Evolutionary conservation across 2,113 vertebrate genomes (phyloP).

Genomic region (Stigmatopora argus): DNA sequence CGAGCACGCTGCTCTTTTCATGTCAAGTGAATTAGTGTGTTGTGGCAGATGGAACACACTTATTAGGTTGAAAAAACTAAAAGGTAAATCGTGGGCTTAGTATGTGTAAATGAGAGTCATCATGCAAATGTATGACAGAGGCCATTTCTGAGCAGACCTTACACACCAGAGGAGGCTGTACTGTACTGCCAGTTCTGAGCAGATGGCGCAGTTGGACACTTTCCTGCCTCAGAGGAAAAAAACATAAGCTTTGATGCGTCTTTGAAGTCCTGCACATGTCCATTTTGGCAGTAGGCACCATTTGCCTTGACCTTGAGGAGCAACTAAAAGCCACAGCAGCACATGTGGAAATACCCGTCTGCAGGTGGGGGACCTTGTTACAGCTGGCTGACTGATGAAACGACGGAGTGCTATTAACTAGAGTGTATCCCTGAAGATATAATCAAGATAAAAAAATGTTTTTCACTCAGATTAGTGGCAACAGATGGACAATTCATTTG

Average conservation of each 20-base stretch:
- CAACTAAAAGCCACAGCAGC: not conserved
- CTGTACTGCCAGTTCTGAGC: slow-evolving; percentile 6
- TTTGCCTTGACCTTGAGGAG: not conserved
- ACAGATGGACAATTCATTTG: too few relatives aligned
- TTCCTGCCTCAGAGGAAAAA: slow-evolving; percentile 3
- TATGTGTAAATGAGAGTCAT: slow-evolving; percentile 16
- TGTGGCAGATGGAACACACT: slow-evolving; percentile 7
- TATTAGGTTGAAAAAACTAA: slow-evolving; percentile 28
- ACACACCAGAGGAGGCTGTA: not conserved
- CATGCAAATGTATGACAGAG: slow-evolving; percentile 4
- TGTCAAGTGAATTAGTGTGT: slow-evolving; percentile 7
- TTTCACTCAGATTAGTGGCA: too few relatives aligned
- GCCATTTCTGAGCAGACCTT: slow-evolving; percentile 2
- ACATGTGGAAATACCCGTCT: not conserved
- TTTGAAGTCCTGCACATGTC: slow-evolving; percentile 1
- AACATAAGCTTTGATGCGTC: slow-evolving; percentile 5
- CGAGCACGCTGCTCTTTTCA: slow-evolving; percentile 3
- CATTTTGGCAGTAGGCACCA: not conserved
- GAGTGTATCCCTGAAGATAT: not conserved
- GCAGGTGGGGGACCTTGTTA: not conserved
- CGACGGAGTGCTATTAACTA: too few relatives aligned
- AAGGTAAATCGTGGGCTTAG: slow-evolving; percentile 29
- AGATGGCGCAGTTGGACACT: slow-evolving; percentile 4
- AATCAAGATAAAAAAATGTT: not conserved
- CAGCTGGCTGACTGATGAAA: not conserved